A percentile compares a stretch with the other conserved stretches of the same genome.
phyloP scores from a whole-genome alignment of 2,113 vertebrate genomes.

The Pyxicephalus adspersus region DNA sequence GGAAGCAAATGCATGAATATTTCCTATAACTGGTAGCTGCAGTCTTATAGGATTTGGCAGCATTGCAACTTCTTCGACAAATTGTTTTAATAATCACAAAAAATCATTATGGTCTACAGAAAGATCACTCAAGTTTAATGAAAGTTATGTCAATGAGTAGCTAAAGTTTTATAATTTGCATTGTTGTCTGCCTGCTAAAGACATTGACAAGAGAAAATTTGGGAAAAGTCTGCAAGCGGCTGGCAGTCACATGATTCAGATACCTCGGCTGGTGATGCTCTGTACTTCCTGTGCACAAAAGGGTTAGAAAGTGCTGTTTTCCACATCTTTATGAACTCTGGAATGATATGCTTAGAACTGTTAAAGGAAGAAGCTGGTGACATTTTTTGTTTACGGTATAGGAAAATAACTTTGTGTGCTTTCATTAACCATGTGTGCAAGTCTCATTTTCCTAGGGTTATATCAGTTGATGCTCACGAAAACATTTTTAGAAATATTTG shows the following conservation, averaged over 20 bases:
- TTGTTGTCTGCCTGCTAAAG: background rate
- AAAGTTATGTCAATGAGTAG: no score
- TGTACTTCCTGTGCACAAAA: background rate
- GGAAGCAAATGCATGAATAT: no score
- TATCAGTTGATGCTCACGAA: background rate
- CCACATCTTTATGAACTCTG: background rate
- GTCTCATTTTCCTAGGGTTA: background rate
- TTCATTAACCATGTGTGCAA: background rate
- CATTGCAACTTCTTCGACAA: no score
- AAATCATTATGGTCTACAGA: no score
- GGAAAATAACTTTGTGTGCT: background rate
- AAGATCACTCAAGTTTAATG: no score
- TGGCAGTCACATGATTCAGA: slow-evolving; percentile 3
- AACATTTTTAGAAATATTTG: background rate
- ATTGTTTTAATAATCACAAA: no score
- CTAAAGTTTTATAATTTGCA: no score
- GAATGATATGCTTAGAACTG: no score
- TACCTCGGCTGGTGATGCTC: background rate
- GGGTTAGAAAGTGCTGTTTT: background rate
- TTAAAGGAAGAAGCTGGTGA: no score
- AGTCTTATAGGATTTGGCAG: no score
- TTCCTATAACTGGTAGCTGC: no score
- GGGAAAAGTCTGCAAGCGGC: background rate
- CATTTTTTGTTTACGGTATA: background rate
- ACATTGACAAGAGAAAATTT: background rate